These are phyloP conservation scores for Nymphalis urticae DNA, from an alignment of 2,888 invertebrate species.

Conservation along the genomic window DNA sequence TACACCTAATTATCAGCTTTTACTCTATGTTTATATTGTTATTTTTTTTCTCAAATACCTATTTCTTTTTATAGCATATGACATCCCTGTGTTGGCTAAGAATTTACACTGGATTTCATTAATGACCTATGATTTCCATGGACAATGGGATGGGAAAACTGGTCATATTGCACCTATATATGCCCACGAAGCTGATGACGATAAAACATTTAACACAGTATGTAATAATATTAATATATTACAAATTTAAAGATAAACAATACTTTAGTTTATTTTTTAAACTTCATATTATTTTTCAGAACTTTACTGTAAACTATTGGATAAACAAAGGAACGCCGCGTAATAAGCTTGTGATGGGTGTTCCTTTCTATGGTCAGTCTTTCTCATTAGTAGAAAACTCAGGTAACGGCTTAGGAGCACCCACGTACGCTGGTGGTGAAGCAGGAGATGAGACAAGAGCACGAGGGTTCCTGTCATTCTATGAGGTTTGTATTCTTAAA, in stretches of 20 bases:
- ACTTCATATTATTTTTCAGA: slow-evolving; percentile 71
- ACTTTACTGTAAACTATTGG: slow-evolving; percentile 94
- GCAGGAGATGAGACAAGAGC: slow-evolving; percentile 94
- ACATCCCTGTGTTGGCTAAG: slow-evolving; percentile 87
- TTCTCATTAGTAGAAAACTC: slow-evolving; percentile 88
- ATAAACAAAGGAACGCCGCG: slow-evolving; percentile 89
- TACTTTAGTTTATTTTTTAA: not conserved
- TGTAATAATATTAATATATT: not conserved
- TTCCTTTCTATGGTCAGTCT: slow-evolving; percentile 94
- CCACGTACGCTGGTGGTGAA: slow-evolving; percentile 92
- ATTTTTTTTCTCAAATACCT: not conserved
- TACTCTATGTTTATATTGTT: not conserved
- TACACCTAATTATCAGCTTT: not conserved
- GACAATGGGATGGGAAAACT: slow-evolving; percentile 95
- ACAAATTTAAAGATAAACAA: not conserved
- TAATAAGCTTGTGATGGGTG: slow-evolving; percentile 90
- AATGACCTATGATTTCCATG: slow-evolving; percentile 95
- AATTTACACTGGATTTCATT: slow-evolving; percentile 95
- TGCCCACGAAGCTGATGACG: slow-evolving; percentile 86
- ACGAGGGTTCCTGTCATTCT: slow-evolving; percentile 92
- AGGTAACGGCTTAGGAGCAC: slow-evolving; percentile 86
- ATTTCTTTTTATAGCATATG: slow-evolving; percentile 78
- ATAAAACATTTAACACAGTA: slow-evolving; percentile 89
- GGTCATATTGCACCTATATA: slow-evolving; percentile 96
- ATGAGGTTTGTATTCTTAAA: slow-evolving; percentile 83